Evolutionary conservation across 2,888 invertebrate genomes (phyloP).

Genomic region (Metacarcinus magister): DNA sequence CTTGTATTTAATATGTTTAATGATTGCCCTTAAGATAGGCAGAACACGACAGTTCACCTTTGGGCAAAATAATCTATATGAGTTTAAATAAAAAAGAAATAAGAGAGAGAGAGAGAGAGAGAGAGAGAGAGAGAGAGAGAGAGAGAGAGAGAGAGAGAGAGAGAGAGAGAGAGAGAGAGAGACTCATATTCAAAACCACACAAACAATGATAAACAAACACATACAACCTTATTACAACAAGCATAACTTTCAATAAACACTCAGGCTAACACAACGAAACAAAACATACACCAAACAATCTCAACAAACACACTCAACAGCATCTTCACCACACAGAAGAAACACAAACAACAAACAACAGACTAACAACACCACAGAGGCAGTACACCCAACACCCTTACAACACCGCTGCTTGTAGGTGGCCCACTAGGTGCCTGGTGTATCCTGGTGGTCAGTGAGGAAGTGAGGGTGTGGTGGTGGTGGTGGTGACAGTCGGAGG

Average conservation of each 20-base stretch:
- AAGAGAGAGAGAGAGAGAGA: no score
- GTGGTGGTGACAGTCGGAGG: neutral
- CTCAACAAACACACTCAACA: neutral
- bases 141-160: no score
- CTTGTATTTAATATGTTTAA: no score
- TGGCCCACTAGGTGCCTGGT: neutral
- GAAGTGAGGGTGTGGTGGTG: neutral
- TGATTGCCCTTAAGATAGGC: no score
- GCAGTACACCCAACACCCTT: neutral
- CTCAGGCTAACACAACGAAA: neutral
- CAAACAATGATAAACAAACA: neutral
- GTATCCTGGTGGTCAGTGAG: neutral
- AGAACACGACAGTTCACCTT: no score
- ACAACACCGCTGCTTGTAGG: neutral
- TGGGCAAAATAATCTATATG: no score
- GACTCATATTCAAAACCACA: neutral
- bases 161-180: no score
- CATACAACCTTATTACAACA: neutral
- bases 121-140: no score
- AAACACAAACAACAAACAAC: neutral
- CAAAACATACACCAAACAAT: neutral
- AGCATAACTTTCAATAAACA: neutral
- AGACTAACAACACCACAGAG: neutral
- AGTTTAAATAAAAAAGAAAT: no score
- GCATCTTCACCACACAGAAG: neutral